Percentiles rank a stretch among this genome's conserved stretches.
Conservation (phyloP, 2,797 vertebrate species). For the Diglossa cyanea region DNA sequence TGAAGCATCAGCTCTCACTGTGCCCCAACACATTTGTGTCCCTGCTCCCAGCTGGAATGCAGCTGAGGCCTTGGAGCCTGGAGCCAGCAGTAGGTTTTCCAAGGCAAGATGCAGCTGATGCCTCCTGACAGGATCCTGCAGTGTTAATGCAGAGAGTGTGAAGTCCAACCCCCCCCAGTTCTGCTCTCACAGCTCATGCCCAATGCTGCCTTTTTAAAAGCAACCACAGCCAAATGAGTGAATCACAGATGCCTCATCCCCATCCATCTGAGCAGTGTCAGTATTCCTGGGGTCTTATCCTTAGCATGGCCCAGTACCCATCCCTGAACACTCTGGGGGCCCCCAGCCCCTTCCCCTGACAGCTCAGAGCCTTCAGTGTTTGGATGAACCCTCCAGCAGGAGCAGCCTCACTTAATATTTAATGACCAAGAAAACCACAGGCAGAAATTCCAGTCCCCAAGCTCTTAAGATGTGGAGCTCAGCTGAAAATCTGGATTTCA, state of each 20-base stretch:
- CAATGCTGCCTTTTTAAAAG: neutral
- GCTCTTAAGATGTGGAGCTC: neutral
- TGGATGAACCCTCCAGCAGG: neutral
- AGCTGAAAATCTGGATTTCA: neutral
- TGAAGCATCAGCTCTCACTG: neutral
- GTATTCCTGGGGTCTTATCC: neutral
- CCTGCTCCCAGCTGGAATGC: neutral
- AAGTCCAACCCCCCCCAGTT: neutral
- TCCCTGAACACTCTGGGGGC: neutral
- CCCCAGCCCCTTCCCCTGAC: neutral
- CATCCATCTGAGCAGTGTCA: neutral
- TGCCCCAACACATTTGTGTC: neutral
- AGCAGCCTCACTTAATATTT: conserved; percentile 3
- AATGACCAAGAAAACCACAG: neutral
- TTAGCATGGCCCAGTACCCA: neutral
- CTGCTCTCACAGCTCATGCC: neutral
- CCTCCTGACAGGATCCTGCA: neutral
- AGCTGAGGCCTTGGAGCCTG: neutral
- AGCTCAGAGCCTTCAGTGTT: neutral
- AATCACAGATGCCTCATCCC: neutral
- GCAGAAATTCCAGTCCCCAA: conserved; percentile 1
- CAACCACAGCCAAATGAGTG: neutral
- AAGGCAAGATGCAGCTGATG: neutral
- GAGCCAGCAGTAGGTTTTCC: neutral
- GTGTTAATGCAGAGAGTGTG: neutral